These are phyloP conservation scores for Ceriagrion tenellum DNA, from an alignment of 2,888 invertebrate genomes.

Conservation along the genomic window DNA sequence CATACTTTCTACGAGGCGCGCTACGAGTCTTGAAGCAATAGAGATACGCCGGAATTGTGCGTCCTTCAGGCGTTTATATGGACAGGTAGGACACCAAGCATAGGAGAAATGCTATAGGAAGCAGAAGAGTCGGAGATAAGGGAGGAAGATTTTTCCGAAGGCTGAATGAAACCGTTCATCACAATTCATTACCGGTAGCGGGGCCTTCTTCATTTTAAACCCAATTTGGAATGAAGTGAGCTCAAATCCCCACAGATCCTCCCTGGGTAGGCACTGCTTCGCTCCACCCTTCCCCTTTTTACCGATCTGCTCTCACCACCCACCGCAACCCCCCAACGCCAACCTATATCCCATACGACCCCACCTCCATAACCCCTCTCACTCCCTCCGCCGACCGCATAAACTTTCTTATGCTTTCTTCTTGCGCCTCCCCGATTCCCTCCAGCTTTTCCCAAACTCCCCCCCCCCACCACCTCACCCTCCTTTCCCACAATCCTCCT, in stretches of 20 bases:
- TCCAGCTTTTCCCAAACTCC: neutral
- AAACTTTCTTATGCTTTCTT: conserved; percentile 15
- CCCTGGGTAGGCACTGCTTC: neutral
- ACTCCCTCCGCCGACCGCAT: neutral
- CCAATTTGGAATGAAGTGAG: conserved; percentile 67
- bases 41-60: too few species aligned
- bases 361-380: neutral
- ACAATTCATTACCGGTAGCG: conserved; percentile 63
- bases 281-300: neutral
- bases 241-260: conserved; percentile 57
- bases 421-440: neutral
- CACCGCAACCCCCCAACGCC: neutral
- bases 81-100: too few species aligned
- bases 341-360: neutral
- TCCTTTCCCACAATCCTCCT: neutral
- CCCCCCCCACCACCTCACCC: neutral
- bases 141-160: neutral
- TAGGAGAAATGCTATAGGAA: neutral
- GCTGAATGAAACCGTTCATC: conserved; percentile 55
- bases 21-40: too few species aligned
- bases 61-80: too few species aligned
- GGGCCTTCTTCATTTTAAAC: conserved; percentile 63
- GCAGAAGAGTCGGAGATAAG: neutral
- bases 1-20: too few species aligned
- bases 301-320: neutral